Evolutionary conservation across 2,113 vertebrate species (phyloP), one percentile per base, ranked within the genome.

Genomic region (Antechinus stuartii): DNA sequence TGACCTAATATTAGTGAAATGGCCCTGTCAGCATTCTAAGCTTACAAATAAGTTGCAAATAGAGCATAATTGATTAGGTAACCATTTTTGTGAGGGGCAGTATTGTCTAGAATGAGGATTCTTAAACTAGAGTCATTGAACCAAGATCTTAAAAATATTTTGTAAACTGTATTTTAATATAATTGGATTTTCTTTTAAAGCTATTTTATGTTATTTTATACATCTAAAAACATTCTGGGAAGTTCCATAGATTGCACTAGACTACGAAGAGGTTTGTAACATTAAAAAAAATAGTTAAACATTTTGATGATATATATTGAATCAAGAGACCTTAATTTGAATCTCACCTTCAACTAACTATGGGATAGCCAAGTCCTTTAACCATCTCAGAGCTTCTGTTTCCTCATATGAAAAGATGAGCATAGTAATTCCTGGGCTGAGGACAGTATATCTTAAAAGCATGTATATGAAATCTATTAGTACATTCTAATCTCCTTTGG

Each of bases 11-110:
- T n/a, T n/a, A n/a, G 0, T 8, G 27, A 42, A 26, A 24, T 2
- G 14, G 53, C 24, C 24, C 35, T 57, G 56, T 93, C 27, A 49
- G 96, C 93, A 92, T 92, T 94, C 42, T 46, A 50, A 91, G 27
- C 10, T n/a, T 35, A 35, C 10, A 56, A 11, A 84, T 92, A 68
- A 55, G 89, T 50, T 93, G 22, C 53, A 52, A 93, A 55, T 3
- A 0, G 2, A n/a, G 54, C 52, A 46, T 30, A 49, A 35, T 50
- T 92, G 76, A 49, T 30, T 54, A 53, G 76, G 53, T 25, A 52
- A 9, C n/a, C 19, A 84, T 42, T 84, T 84, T 12, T 84, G 22
- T 23, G n/a, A 84, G 68, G 1, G 16, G 11, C 16, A 84, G 35
- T 42, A 84, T 84, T 26, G 25, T 84, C n/a, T 84, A 84, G 68